Percentiles rank a stretch among this genome's conserved stretches.
phyloP scores from a whole-genome alignment of 2,113 vertebrate species.

The Pterocles orientalis region DNA sequence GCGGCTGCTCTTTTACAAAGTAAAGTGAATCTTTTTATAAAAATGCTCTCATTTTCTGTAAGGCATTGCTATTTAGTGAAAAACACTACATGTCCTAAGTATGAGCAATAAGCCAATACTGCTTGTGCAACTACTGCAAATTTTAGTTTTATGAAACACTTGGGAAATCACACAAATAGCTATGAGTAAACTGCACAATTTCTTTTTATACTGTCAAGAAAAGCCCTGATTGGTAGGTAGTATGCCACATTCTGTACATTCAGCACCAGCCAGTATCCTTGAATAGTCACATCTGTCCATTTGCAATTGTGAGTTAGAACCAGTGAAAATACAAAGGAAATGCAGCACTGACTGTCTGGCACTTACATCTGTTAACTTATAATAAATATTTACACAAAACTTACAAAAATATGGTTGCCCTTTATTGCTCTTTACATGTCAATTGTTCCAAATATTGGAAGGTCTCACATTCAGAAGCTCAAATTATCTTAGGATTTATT shows the following conservation, averaged over 20 bases:
- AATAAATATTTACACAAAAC: neutral
- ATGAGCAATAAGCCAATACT: neutral
- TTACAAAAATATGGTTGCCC: neutral
- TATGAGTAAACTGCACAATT: neutral
- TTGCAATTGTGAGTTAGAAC: neutral
- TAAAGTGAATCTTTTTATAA: neutral
- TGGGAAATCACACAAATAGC: neutral
- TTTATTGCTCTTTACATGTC: constrained; percentile 11
- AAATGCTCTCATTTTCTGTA: neutral
- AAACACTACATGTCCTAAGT: neutral
- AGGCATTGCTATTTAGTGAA: neutral
- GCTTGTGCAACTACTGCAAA: neutral
- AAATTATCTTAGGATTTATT: neutral
- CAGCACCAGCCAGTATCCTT: neutral
- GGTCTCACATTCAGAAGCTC: neutral
- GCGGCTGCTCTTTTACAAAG: neutral
- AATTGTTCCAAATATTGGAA: constrained; percentile 20
- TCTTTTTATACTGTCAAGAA: neutral
- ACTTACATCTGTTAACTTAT: neutral
- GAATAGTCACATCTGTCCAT: neutral
- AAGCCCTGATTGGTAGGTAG: neutral
- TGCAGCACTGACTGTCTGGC: neutral
- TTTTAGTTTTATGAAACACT: neutral
- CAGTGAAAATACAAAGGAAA: neutral
- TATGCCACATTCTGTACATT: neutral